Percentiles rank a stretch among this genome's conserved stretches.
Conservation (phyloP, 2,888 invertebrate genomes). For the Euclidia mi region DNA sequence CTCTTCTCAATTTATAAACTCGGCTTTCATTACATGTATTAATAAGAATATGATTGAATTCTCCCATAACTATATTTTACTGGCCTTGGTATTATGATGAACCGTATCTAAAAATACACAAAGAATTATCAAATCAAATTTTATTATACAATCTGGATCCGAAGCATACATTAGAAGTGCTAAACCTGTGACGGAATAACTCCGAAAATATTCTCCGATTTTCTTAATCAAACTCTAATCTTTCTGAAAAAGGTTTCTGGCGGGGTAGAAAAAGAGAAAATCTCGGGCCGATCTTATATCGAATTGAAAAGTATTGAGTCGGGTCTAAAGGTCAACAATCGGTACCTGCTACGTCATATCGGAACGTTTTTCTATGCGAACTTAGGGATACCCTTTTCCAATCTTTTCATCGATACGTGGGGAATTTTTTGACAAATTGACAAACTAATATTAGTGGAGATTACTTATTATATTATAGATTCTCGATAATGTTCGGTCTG, state of each 20-base stretch:
- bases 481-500: not conserved
- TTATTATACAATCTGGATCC: slow-evolving; percentile 8
- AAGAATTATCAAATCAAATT: slow-evolving; percentile 22
- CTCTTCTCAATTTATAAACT: too few relatives aligned
- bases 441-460: slow-evolving; percentile 67
- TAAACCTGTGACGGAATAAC: slow-evolving; percentile 45
- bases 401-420: slow-evolving; percentile 60
- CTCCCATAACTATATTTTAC: too few relatives aligned
- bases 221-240: slow-evolving; percentile 60
- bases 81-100: not conserved
- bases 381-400: slow-evolving; percentile 54
- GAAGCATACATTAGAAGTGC: slow-evolving; percentile 22
- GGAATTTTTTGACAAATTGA: slow-evolving; percentile 65
- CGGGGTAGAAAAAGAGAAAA: slow-evolving; percentile 41
- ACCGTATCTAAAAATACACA: not conserved
- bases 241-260: slow-evolving; percentile 57
- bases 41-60: too few relatives aligned
- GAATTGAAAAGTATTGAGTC: slow-evolving; percentile 64
- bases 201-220: slow-evolving; percentile 50
- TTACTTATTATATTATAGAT: slow-evolving; percentile 55
- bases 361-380: slow-evolving; percentile 36
- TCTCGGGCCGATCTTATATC: slow-evolving; percentile 58
- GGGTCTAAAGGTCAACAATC: slow-evolving; percentile 44
- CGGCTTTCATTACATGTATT: too few relatives aligned
- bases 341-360: slow-evolving; percentile 57